Percentiles rank a stretch among this genome's conserved stretches.
Evolutionary conservation across 1,140 invertebrate genomes (phyloP).

Genomic region (Drosophila busckii): DNA sequence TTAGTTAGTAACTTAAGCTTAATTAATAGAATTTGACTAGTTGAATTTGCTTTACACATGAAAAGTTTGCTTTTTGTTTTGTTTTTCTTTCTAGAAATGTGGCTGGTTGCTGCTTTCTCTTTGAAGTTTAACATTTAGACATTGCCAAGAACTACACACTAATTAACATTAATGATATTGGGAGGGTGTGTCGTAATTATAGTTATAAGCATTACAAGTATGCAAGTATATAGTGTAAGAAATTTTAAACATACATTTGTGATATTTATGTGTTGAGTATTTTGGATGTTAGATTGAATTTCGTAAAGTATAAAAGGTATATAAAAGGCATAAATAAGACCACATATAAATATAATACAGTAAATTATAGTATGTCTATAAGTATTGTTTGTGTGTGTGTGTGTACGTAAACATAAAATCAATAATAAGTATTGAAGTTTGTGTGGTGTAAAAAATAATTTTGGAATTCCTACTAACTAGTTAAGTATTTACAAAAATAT

Average conservation of each 20-base stretch:
- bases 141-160: conserved; percentile 55
- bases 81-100: conserved; percentile 21
- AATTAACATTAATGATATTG: conserved; percentile 68
- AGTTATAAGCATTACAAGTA: conserved; percentile 39
- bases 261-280: conserved; percentile 76
- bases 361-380: conserved; percentile 40
- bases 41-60: conserved; percentile 77
- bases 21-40: conserved; percentile 75
- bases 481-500: conserved; percentile 69
- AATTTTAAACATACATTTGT: conserved; percentile 55
- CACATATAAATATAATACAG: conserved; percentile 68
- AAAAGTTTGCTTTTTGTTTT: conserved; percentile 46
- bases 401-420: conserved; percentile 24
- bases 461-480: conserved; percentile 44
- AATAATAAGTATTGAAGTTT: conserved; percentile 52
- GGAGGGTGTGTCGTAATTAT: conserved; percentile 39
- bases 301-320: conserved; percentile 46
- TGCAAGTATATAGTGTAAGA: too few species aligned
- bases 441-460: conserved; percentile 27
- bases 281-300: conserved; percentile 70
- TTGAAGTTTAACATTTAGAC: conserved; percentile 38
- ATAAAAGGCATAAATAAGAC: conserved; percentile 47
- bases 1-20: conserved; percentile 71
- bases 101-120: conserved; percentile 22
- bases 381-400: conserved; percentile 6